Evolutionary conservation across 2,888 invertebrate genomes (phyloP).

Genomic region (Myopa tessellatipennis): DNA sequence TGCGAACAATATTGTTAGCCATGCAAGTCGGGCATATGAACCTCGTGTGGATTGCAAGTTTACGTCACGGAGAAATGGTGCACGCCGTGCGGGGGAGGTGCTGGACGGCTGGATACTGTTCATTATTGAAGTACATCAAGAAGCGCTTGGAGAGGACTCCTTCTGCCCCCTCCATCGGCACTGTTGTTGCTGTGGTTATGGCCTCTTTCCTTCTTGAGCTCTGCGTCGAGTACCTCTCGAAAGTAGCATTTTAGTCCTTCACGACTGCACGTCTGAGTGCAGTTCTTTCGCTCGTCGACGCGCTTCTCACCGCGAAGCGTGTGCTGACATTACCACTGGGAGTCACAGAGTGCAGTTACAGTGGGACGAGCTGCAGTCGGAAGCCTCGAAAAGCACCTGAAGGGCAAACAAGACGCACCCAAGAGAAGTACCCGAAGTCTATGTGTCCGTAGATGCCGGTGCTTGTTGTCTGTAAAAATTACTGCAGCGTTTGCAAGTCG

Average conservation of each 20-base stretch:
- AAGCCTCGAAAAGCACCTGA: no score
- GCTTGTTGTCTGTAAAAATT: no score
- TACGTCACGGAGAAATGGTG: neutral
- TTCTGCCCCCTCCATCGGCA: neutral
- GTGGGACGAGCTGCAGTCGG: neutral
- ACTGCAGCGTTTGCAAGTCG: no score
- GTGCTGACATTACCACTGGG: neutral
- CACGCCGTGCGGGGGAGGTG: neutral
- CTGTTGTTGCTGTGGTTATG: neutral
- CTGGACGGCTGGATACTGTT: neutral
- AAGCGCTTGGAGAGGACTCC: neutral
- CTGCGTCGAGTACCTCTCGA: neutral
- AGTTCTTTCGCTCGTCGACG: neutral
- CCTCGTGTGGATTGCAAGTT: neutral
- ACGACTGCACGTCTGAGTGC: neutral
- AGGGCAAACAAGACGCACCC: no score
- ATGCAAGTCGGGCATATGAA: neutral
- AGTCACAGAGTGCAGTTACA: neutral
- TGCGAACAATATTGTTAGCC: slow-evolving; percentile 29
- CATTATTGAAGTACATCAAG: neutral
- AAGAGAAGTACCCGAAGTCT: no score
- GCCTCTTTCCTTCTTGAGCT: neutral
- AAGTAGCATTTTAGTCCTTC: neutral
- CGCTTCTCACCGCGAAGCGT: neutral
- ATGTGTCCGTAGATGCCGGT: no score